Evolutionary conservation across 2,113 vertebrate genomes (phyloP).

Genomic region (Talpa occidentalis): DNA sequence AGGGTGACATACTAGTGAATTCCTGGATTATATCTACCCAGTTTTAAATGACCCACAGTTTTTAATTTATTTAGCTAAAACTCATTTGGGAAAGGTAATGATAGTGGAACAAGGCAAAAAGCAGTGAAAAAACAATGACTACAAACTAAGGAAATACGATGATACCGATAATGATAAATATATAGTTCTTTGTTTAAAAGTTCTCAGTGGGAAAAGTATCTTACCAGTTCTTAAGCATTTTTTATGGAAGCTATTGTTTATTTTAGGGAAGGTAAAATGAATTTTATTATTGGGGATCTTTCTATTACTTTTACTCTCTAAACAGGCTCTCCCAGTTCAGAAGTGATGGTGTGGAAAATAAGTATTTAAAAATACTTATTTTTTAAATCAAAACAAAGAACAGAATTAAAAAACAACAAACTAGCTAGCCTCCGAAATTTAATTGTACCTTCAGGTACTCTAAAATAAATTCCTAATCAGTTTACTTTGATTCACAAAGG

Average conservation of each 20-base stretch:
- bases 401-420: neutral
- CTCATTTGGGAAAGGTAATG: neutral
- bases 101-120: neutral
- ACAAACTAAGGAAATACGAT: neutral
- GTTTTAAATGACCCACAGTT: neutral
- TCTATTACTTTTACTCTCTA: neutral
- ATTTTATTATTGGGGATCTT: neutral
- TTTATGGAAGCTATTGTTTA: neutral
- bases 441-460: neutral
- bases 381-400: neutral
- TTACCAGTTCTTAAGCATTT: neutral
- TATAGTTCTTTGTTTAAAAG: neutral
- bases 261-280: neutral
- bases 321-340: too few species aligned
- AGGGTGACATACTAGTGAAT: neutral
- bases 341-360: neutral
- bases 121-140: neutral
- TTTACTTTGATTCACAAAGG: constrained; percentile 11
- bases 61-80: neutral
- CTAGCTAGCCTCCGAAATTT: constrained; percentile 7
- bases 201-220: neutral
- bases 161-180: neutral
- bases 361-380: neutral
- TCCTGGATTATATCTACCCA: neutral
- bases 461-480: constrained; percentile 49